Conservation (phyloP, 2,797 vertebrate genomes). For the Anguilla marmorata region DNA sequence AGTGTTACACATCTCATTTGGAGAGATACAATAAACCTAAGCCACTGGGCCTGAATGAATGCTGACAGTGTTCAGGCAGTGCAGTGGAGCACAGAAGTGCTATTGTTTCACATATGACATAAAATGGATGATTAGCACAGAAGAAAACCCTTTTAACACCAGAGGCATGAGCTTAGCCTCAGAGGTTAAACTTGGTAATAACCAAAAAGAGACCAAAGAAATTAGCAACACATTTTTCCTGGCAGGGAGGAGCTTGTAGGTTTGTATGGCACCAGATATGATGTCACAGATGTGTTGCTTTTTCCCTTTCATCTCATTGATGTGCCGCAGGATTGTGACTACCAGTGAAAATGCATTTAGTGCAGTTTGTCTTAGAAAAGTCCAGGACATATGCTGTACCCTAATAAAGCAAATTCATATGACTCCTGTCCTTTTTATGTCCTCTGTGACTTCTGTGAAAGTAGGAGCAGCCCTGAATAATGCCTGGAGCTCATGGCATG, state of each 20-base stretch:
- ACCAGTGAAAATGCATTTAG: conserved; percentile 14
- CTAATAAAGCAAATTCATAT: background rate
- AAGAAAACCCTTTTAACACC: background rate
- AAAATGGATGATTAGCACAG: background rate
- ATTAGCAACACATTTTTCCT: background rate
- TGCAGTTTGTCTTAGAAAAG: background rate
- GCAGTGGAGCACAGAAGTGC: background rate
- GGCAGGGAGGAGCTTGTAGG: background rate
- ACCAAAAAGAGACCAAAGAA: background rate
- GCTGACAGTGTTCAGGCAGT: background rate
- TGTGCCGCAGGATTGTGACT: background rate
- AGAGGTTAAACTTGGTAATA: background rate
- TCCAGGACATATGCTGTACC: background rate
- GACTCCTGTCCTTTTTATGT: background rate
- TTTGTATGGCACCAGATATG: background rate
- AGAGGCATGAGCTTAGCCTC: background rate
- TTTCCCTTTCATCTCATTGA: conserved; percentile 6
- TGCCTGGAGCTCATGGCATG: background rate
- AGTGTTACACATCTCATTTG: background rate
- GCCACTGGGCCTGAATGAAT: background rate
- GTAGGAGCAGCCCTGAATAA: background rate
- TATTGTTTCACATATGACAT: background rate
- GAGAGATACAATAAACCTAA: background rate
- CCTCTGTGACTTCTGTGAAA: background rate
- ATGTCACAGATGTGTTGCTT: background rate